Evolutionary conservation across 92 coral and sea anemone species (phyloP).

Genomic region (Epizoanthus illoricatus): DNA sequence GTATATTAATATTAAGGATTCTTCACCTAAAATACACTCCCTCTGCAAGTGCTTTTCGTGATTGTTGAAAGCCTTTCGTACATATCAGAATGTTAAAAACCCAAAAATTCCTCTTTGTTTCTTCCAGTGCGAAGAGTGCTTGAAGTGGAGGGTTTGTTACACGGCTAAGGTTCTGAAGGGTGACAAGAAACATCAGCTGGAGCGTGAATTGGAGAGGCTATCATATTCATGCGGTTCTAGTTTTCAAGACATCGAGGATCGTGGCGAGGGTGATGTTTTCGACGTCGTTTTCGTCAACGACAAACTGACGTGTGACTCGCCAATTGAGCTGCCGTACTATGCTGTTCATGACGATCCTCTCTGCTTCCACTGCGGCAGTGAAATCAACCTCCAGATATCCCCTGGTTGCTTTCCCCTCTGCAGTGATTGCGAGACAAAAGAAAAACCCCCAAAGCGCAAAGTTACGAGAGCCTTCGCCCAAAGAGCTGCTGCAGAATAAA

Average conservation of each 20-base stretch:
- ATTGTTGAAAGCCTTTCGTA: neutral
- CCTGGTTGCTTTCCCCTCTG: slow-evolving; percentile 39
- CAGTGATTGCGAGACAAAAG: slow-evolving; percentile 16
- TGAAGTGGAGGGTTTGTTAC: slow-evolving; percentile 47
- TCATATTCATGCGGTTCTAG: slow-evolving; percentile 41
- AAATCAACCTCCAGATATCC: slow-evolving; percentile 24
- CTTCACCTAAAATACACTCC: too few relatives aligned
- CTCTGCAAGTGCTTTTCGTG: slow-evolving; percentile 1
- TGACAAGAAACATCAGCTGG: slow-evolving; percentile 33
- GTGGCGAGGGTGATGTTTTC: neutral
- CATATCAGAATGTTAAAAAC: slow-evolving; percentile 10
- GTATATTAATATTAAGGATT: too few relatives aligned
- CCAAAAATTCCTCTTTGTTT: slow-evolving; percentile 23
- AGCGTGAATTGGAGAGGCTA: slow-evolving; percentile 31
- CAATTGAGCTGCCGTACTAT: too few relatives aligned
- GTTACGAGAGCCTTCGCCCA: too few relatives aligned
- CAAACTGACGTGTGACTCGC: too few relatives aligned
- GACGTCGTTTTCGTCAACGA: too few relatives aligned
- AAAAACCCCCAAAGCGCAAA: slow-evolving; percentile 25
- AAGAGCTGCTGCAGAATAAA: too few relatives aligned
- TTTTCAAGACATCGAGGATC: slow-evolving; percentile 38
- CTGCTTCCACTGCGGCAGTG: neutral
- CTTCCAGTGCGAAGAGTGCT: slow-evolving; percentile 47
- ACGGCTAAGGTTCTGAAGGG: slow-evolving; percentile 26
- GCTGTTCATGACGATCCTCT: slow-evolving; percentile 23